Evolutionary conservation across 2,797 vertebrate genomes (phyloP).

Genomic region (Chelon labrosus): DNA sequence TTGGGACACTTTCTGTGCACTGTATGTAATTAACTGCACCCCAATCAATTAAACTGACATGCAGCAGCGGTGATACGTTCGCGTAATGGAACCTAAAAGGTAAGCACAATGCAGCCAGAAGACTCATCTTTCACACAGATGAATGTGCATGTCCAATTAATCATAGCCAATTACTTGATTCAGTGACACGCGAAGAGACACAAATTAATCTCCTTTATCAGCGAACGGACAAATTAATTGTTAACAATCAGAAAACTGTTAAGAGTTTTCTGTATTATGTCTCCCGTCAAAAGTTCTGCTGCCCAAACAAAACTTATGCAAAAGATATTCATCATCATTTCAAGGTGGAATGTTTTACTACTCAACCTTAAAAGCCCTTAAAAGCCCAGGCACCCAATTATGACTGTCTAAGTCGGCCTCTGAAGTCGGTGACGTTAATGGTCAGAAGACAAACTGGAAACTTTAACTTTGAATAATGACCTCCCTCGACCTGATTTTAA

Average conservation of each 20-base stretch:
- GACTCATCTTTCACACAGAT: not conserved
- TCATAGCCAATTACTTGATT: constrained; percentile 6
- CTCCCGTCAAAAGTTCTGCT: not conserved
- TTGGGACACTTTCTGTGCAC: constrained; percentile 21
- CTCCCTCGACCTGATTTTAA: constrained; percentile 20
- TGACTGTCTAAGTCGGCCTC: constrained; percentile 18
- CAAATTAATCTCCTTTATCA: not conserved
- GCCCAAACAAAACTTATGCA: not conserved
- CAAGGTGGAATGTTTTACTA: constrained; percentile 11
- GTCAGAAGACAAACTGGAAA: constrained; percentile 5
- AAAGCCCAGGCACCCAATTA: constrained; percentile 22
- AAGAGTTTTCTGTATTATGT: not conserved
- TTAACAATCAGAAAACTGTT: not conserved
- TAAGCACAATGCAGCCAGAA: not conserved
- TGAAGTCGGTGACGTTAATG: constrained; percentile 23
- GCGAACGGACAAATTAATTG: not conserved
- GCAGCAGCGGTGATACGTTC: constrained; percentile 23
- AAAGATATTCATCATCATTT: constrained; percentile 2
- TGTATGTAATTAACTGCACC: constrained; percentile 59
- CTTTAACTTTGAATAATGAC: constrained; percentile 4
- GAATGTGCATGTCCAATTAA: not conserved
- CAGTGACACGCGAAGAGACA: not conserved
- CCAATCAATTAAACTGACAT: constrained; percentile 48
- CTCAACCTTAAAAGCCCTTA: not conserved
- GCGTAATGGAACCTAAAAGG: constrained; percentile 6